Evolutionary conservation across 2,797 vertebrate species (phyloP).

Genomic region (Fistularia tabacaria): DNA sequence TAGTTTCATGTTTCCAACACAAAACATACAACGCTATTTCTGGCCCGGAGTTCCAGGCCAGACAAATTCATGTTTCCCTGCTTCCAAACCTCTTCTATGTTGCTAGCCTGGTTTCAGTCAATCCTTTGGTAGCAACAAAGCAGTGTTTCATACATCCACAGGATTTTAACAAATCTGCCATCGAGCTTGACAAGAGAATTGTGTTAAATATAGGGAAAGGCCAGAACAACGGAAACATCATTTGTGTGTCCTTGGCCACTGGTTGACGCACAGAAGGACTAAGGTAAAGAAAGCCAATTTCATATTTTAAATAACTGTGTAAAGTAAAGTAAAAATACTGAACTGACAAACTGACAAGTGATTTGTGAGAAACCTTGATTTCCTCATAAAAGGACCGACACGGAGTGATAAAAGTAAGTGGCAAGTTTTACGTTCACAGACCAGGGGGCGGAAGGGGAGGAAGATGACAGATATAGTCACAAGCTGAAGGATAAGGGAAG

Average conservation of each 20-base stretch:
- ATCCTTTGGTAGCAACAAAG: too few relatives aligned
- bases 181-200: too few relatives aligned
- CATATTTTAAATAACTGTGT: too few relatives aligned
- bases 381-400: neutral
- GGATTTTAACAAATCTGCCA: too few relatives aligned
- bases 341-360: neutral
- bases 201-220: neutral
- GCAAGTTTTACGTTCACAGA: neutral
- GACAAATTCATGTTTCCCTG: too few relatives aligned
- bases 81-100: too few relatives aligned
- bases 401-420: neutral
- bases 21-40: too few relatives aligned
- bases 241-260: slow-evolving; percentile 12
- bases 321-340: neutral
- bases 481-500: slow-evolving; percentile 23
- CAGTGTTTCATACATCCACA: too few relatives aligned
- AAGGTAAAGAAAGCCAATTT: neutral
- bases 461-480: slow-evolving; percentile 11
- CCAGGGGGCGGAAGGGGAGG: neutral
- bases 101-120: too few relatives aligned
- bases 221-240: slow-evolving; percentile 11
- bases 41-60: too few relatives aligned
- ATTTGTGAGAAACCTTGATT: neutral
- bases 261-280: slow-evolving; percentile 9
- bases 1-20: too few relatives aligned